Percentiles rank a stretch among this genome's conserved stretches.
phyloP scores from a whole-genome alignment of 2,888 invertebrate species.

The Synergus itoensis region DNA sequence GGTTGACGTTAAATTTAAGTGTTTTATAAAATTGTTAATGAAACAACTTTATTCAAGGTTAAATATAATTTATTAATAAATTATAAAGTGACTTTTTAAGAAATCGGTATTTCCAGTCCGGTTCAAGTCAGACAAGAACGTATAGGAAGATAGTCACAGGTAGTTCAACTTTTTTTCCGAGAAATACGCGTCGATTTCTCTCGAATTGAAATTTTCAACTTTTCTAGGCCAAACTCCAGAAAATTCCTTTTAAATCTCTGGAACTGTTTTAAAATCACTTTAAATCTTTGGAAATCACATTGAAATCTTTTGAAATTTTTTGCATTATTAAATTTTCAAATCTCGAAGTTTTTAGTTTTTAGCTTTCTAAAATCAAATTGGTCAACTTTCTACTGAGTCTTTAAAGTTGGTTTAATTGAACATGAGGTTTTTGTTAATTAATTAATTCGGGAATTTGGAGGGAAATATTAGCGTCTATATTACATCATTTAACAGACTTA shows the following conservation, averaged over 20 bases:
- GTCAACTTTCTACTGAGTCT: too few relatives aligned
- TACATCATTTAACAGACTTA: conserved; percentile 43
- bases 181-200: neutral
- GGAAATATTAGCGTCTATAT: neutral
- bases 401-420: neutral
- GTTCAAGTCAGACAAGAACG: neutral
- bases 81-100: neutral
- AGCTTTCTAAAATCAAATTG: neutral
- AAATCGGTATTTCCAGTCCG: neutral
- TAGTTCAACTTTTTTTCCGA: neutral
- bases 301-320: too few relatives aligned
- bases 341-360: neutral
- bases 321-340: neutral
- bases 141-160: neutral
- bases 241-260: too few relatives aligned
- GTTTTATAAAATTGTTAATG: neutral
- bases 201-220: neutral
- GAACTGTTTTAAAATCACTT: too few relatives aligned
- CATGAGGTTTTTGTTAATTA: neutral
- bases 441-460: neutral
- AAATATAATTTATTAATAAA: neutral
- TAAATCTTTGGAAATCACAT: too few relatives aligned
- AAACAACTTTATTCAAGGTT: neutral
- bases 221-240: too few relatives aligned
- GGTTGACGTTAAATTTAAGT: neutral